These are phyloP conservation scores for Spongia lamella DNA, from an alignment of 37 sponge, comb jelly and placozoan species.

Conservation along the genomic window DNA sequence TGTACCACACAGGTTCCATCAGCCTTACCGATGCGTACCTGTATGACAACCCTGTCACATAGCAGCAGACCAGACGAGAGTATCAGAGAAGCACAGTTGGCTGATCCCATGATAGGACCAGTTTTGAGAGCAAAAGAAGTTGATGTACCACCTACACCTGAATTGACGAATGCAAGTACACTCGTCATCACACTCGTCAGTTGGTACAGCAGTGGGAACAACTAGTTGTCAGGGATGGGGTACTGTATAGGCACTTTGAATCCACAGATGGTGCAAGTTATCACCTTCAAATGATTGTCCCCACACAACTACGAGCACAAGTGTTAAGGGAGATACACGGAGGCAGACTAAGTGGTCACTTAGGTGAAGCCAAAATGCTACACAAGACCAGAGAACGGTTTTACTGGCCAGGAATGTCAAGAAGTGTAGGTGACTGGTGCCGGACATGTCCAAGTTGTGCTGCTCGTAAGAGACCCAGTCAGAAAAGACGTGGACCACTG, in stretches of 20 bases:
- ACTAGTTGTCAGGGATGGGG: neutral
- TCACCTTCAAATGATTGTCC: conserved; percentile 12
- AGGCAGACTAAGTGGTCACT: conserved; percentile 8
- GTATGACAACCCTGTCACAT: too few relatives aligned
- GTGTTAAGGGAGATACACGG: conserved; percentile 18
- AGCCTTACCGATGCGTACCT: neutral
- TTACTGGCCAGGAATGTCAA: conserved; percentile 32
- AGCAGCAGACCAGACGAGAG: too few relatives aligned
- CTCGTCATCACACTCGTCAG: too few relatives aligned
- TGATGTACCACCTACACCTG: too few relatives aligned
- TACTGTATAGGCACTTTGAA: conserved; percentile 1
- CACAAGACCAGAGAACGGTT: conserved; percentile 23
- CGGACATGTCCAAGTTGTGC: conserved; percentile 3
- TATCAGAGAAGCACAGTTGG: too few relatives aligned
- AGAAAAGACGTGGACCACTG: neutral
- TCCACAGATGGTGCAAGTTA: neutral
- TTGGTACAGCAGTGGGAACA: too few relatives aligned
- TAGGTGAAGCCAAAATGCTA: neutral
- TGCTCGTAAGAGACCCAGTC: conserved; percentile 4
- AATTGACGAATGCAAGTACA: too few relatives aligned
- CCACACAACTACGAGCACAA: neutral
- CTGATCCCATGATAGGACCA: too few relatives aligned
- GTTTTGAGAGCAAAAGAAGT: too few relatives aligned
- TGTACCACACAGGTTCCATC: neutral
- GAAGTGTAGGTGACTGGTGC: conserved; percentile 3